These are phyloP conservation scores for Poecilus cupreus DNA, from an alignment of 2,888 invertebrate genomes.

Conservation along the genomic window DNA sequence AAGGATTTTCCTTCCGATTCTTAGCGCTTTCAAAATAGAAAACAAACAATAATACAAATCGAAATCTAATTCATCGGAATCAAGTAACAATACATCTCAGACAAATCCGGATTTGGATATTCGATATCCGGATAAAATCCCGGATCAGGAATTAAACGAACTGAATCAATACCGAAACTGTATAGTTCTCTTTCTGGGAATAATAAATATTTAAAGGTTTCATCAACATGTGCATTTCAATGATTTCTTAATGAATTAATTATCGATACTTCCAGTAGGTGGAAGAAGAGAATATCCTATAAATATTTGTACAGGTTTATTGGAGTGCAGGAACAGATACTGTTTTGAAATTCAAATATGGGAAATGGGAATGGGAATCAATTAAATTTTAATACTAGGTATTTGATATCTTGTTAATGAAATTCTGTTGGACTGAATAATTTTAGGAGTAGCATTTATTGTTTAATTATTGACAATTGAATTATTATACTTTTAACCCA, in stretches of 20 bases:
- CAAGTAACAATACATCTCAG: background rate
- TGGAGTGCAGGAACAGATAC: background rate
- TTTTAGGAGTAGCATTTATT: too few relatives aligned
- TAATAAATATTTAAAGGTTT: too few relatives aligned
- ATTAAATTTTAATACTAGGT: background rate
- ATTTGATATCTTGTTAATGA: background rate
- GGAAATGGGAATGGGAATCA: too few relatives aligned
- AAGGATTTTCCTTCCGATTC: too few relatives aligned
- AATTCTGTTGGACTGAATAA: too few relatives aligned
- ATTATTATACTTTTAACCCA: too few relatives aligned
- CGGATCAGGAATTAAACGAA: background rate
- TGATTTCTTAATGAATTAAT: background rate
- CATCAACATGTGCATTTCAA: background rate
- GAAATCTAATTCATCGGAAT: background rate
- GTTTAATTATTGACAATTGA: too few relatives aligned
- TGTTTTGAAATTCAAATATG: background rate
- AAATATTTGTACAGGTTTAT: background rate
- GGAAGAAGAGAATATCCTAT: too few relatives aligned
- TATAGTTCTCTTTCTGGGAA: background rate
- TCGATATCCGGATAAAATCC: background rate
- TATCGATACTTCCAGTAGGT: background rate
- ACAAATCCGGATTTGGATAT: slow-evolving; percentile 4
- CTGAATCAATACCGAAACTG: background rate
- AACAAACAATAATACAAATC: background rate
- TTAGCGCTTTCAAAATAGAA: background rate